Base-by-base conservation (phyloP, 2,888 invertebrate genomes). In the Pristionchus maxplancki region DNA sequence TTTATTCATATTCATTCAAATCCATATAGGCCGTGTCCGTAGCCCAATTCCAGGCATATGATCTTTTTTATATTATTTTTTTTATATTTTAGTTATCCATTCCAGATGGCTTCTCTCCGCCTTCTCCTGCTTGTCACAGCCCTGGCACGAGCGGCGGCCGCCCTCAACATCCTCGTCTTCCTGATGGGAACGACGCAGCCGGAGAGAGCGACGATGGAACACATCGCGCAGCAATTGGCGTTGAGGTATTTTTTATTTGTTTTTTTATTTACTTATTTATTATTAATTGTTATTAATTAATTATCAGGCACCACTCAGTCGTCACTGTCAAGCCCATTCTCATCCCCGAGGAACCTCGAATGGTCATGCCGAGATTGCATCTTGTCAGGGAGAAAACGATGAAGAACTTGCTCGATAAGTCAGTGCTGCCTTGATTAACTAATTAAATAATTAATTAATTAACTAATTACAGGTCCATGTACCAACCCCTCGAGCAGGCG, bases 271-370 rank as follows among this genome's bases (percentile, higher is more conserved):
- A n/a, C n/a, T n/a, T n/a, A n/a, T n/a, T n/a, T n/a, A n/a, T n/a
- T n/a, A n/a, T n/a, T n/a, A n/a, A n/a, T n/a, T n/a, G n/a, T n/a
- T n/a, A n/a, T n/a, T n/a, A n/a, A n/a, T n/a, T n/a, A n/a, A n/a
- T n/a, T n/a, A n/a, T n/a, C 44, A 44, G 78, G 4, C 93, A 93
- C 88, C 93, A 93, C 90, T 91, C 92, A 83, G 92, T 92, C 50
- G 91, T 93, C 86, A 93, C 94, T 15, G 93, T 94, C 64, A 94
- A 93, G 89, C 93, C 93, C 1, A 90, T 94, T 53, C 89, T 94
- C n/a, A 94, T 94, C 58, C 94, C 94, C n/a, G 94, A 94, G 89
- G 93, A 94, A 87, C 94, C 94, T 5, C 89, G 93, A 82, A 90
- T 94, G 31, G 94, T 94, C 64, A 93, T 93, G 88, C 94, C 93